Evolutionary conservation across 2,113 vertebrate genomes (phyloP), one percentile per base, ranked within the genome.

Genomic region (Rhinichthys klamathensis): DNA sequence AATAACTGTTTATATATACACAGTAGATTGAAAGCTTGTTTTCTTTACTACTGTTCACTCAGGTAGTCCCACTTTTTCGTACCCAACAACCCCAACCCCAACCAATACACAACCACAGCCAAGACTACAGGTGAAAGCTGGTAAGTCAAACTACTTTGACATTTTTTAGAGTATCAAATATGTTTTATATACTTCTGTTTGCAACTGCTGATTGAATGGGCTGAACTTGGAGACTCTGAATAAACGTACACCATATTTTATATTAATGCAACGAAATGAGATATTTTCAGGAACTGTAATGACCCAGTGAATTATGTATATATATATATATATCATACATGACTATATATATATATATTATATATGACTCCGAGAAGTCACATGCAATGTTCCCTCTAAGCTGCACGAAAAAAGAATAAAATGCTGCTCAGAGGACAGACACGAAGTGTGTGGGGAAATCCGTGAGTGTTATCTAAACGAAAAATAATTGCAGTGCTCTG

Each of bases 41-140:
- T 58, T 60, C 56, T 82, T 72, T 72, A 12, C 51, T 83, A 38
- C 82, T 44, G n/a, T 80, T 78, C 30, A 54, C 27, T 75, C 87
- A 96, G 96, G 95, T 90, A 96, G 95, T 82, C 95, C 95, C 1
- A 95, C 96, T 0, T 96, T 96, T 90, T 94, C 94, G 0, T 96
- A 96, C 85, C 85, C 96, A 2, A 88, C 94, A 54, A 90, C 92
- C 11, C 92, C 94, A 0, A 91, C 93, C 87, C 92, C 94, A 0
- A 91, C 93, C 87, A 95, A 87, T 89, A 93, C 94, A 21, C 93
- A 93, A 27, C 94, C 91, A 27, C 92, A 92, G 1, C 94, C 94
- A 8, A 90, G 95, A 85, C 89, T 94, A 87, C 94, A 95, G 81
- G 95, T 96, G 83, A 96, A 96, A 94, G 91, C 95, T 84, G 96